Conservation (phyloP, 2,797 vertebrate genomes). For the Anguilla obscura region DNA sequence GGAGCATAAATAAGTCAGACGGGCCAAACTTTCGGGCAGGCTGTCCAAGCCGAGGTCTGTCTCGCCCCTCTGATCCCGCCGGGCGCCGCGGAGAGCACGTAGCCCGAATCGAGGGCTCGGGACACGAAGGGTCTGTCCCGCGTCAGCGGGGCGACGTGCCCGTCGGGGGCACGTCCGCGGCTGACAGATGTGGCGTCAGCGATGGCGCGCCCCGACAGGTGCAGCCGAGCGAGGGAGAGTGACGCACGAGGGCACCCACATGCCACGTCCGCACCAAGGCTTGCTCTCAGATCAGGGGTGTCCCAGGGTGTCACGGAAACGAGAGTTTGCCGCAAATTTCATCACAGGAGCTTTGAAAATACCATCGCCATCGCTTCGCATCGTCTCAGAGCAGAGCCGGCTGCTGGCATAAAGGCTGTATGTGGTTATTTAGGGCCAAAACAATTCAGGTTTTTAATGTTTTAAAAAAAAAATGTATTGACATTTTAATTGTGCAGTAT, state of each 20-base stretch:
- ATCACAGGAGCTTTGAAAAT: background rate
- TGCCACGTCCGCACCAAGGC: background rate
- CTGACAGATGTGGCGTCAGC: background rate
- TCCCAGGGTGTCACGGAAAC: background rate
- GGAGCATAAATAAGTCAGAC: background rate
- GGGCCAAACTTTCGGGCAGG: background rate
- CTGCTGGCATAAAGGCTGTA: background rate
- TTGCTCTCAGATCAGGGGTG: background rate
- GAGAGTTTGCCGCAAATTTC: background rate
- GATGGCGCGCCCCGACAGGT: background rate
- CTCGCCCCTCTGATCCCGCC: background rate
- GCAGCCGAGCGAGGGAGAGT: background rate
- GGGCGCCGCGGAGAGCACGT: background rate
- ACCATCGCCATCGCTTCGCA: background rate
- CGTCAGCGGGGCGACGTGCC: background rate
- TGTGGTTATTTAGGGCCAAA: no score
- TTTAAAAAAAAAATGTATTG: no score
- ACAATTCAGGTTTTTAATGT: no score
- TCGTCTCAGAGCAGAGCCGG: background rate
- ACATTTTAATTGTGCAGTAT: no score
- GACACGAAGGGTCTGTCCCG: background rate
- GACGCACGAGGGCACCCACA: background rate
- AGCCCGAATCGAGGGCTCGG: background rate
- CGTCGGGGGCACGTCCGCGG: background rate
- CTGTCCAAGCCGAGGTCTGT: background rate